Conservation (phyloP, 2,888 invertebrate genomes). For the Eristalis pertinax region DNA sequence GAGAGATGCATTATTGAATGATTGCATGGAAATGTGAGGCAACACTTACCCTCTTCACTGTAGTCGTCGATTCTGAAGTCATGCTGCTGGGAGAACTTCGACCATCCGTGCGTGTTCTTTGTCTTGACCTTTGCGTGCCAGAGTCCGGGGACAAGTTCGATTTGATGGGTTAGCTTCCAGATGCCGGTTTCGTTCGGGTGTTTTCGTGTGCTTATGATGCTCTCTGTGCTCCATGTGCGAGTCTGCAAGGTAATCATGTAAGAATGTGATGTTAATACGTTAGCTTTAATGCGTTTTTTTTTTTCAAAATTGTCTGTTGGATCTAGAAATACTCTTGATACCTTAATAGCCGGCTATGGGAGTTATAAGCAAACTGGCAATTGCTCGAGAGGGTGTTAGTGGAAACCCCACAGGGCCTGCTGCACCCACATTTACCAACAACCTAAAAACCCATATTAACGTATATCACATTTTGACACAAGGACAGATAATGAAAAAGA, state of each 20-base stretch:
- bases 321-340: no score
- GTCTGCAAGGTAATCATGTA: constrained; percentile 72
- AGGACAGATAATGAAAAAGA: no score
- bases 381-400: no score
- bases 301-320: no score
- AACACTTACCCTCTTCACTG: constrained; percentile 70
- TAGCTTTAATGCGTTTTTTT: no score
- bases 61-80: constrained; percentile 74
- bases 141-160: constrained; percentile 77
- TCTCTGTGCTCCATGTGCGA: constrained; percentile 78
- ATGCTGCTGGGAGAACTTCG: constrained; percentile 77
- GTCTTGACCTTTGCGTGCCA: constrained; percentile 79
- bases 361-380: no score
- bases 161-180: constrained; percentile 80
- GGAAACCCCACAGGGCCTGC: no score
- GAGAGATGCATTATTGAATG: not conserved
- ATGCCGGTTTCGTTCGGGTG: constrained; percentile 76
- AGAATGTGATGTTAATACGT: no score
- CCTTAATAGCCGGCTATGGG: no score
- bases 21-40: not conserved
- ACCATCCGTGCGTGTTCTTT: constrained; percentile 79
- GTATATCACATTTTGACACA: no score
- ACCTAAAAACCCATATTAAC: no score
- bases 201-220: constrained; percentile 77
- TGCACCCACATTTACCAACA: no score